Evolutionary conservation across 1,140 invertebrate genomes (phyloP).

Genomic region (Leguminivora glycinivorella): DNA sequence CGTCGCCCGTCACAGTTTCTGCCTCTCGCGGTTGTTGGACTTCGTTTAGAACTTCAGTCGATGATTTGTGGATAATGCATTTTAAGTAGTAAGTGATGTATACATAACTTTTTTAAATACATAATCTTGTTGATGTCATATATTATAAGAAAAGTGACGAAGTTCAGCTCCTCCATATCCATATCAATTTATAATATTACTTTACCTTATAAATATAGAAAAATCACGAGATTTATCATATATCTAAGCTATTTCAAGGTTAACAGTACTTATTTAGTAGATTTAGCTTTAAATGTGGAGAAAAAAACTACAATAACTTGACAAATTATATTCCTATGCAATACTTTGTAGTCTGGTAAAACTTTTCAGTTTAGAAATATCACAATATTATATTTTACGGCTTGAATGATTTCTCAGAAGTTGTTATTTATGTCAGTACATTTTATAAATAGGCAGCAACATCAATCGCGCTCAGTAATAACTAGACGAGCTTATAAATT

Average conservation of each 20-base stretch:
- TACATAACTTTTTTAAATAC: too few relatives aligned
- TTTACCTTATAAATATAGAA: too few relatives aligned
- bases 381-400: not conserved
- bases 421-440: not conserved
- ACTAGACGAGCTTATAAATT: not conserved
- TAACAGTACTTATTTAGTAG: too few relatives aligned
- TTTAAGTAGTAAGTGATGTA: too few relatives aligned
- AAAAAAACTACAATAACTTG: not conserved
- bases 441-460: not conserved
- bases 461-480: not conserved
- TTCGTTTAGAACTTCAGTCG: conserved; percentile 5
- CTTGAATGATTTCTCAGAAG: conserved; percentile 19
- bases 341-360: not conserved
- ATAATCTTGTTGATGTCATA: too few relatives aligned
- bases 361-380: not conserved
- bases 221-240: too few relatives aligned
- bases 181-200: too few relatives aligned
- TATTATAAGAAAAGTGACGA: too few relatives aligned
- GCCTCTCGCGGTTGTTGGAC: conserved; percentile 11
- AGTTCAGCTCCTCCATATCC: too few relatives aligned
- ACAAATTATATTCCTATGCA: not conserved
- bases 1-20: conserved; percentile 26
- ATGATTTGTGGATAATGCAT: not conserved
- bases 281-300: not conserved
- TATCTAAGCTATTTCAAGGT: too few relatives aligned